Evolutionary conservation across 2,888 invertebrate genomes (phyloP), one percentile per base, ranked within the genome.

Genomic region (Orchestes rusci): DNA sequence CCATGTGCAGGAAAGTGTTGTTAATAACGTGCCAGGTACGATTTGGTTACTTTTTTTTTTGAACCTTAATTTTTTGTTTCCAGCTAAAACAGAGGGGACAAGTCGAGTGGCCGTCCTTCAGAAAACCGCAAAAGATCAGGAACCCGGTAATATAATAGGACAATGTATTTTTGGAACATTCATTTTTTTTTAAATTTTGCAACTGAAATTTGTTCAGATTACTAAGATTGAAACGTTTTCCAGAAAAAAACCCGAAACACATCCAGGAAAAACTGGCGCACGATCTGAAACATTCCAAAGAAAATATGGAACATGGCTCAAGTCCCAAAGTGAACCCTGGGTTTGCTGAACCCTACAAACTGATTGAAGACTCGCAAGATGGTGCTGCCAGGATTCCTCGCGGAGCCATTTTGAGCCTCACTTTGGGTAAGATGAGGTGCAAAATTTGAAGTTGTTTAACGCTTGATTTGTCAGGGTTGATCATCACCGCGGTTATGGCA

Each of bases 361-460:
- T 63, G 20, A 13, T 31, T 16, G 49, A 56, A 17, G 64, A 64
- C 46, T 39, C 61, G 13, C 68, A 72, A 51, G 82, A 81, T 65
- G 82, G 81, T 0, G 73, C 75, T 48, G 75, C 80, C 51, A 78
- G 80, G 59, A 78, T 76, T 42, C 88, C 89, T 16, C 80, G 81
- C 38, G 87, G 89, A 42, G 90, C 90, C 5, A 77, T 89, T 35
- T 72, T 90, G 55, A 83, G 89, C 5, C 72, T 90, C 27, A 81
- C 84, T 19, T 69, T 90, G 55, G 89, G 85, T 76, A 60, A 50
- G 50, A 28, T 12, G 23, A 5, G 13, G 4, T 34, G 7, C 13
- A 34, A 17, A 15, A 34, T 16, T 7, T 31, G 20, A 20, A 18
- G 4, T 10, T 10, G 20, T 8, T 10, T 12, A 4, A 12, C 36